Base-by-base conservation (phyloP, 2,797 vertebrate species). In the Sebastiscus tertius region DNA sequence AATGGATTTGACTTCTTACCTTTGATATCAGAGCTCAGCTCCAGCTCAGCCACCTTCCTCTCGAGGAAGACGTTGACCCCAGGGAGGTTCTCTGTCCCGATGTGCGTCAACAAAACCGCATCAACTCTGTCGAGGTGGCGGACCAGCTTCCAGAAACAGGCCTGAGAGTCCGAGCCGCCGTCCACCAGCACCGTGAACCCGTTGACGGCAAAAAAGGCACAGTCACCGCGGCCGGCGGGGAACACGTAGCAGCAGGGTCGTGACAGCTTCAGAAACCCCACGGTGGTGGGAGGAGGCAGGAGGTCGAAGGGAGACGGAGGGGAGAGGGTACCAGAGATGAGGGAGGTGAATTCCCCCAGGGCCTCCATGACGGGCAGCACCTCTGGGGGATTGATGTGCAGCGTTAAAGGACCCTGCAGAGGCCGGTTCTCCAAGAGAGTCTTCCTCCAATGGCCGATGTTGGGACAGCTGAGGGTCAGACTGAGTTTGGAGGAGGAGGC, bases 221-320 rank as follows among this genome's bases (percentile, higher is more conserved):
- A 97, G 61, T 99, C 98, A 0, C 98, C 98, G 0, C 97, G 94
- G 16, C 98, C 98, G 0, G 98, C 98, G 0, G 98, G 98, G 83
- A 99, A 99, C 82, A 99, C 94, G 6, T 99, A 99, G 94, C 98
- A 99, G 96, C 98, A 99, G 4, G 98, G 98, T 29, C 96, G 97
- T 56, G 97, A 97, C 24, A 99, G 96, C 85, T 98, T 97, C n/a
- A 99, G 96, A 91, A 99, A 99, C 0, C 98, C 98, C 0, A 98
- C 97, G 0, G 97, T 97, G 73, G 95, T 94, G 0, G 98, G 98
- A 0, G 98, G 97, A 74, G 98, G 97, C n/a, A 99, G 95, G 26
- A 99, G 96, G 79, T 99, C 98, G 0, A 99, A 99, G 58, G 97
- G 96, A 0, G 97, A 97, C 0, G 90, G 93, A 0, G 96, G 95